Percentiles rank a stretch among this genome's conserved stretches.
Evolutionary conservation across 2,888 invertebrate genomes (phyloP).

Genomic region (Rhopalosiphum nymphaeae): DNA sequence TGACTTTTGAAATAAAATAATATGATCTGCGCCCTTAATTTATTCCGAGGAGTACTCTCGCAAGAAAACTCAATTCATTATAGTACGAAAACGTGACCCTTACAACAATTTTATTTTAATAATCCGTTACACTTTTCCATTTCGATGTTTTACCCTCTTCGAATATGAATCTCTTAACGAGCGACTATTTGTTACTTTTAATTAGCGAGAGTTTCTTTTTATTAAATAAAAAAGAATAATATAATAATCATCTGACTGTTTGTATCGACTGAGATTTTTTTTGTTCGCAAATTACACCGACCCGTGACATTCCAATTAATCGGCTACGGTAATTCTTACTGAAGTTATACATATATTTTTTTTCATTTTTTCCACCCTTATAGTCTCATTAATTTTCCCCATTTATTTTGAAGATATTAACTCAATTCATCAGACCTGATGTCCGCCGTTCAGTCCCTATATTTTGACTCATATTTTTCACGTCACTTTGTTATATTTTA

Average conservation of each 20-base stretch:
- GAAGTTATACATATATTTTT: slow-evolving; percentile 35
- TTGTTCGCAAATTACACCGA: slow-evolving; percentile 40
- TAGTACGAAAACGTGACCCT: slow-evolving; percentile 60
- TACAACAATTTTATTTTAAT: slow-evolving; percentile 57
- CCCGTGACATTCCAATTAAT: slow-evolving; percentile 62
- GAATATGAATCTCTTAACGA: slow-evolving; percentile 40
- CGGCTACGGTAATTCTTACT: slow-evolving; percentile 49
- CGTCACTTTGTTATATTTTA: slow-evolving; percentile 33
- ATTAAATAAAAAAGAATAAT: slow-evolving; percentile 59
- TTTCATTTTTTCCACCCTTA: slow-evolving; percentile 42
- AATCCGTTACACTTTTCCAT: slow-evolving; percentile 57
- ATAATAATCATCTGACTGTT: slow-evolving; percentile 57
- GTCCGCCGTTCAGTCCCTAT: slow-evolving; percentile 3
- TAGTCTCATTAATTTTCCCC: slow-evolving; percentile 60
- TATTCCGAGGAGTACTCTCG: slow-evolving; percentile 33
- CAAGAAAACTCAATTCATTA: slow-evolving; percentile 25
- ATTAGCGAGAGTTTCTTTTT: slow-evolving; percentile 60
- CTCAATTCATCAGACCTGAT: slow-evolving; percentile 52
- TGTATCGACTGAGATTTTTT: slow-evolving; percentile 52
- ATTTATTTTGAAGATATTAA: slow-evolving; percentile 57
- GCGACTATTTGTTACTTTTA: slow-evolving; percentile 64
- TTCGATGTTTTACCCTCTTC: slow-evolving; percentile 56
- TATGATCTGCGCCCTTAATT: slow-evolving; percentile 46
- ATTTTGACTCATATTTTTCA: slow-evolving; percentile 59
- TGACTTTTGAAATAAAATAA: slow-evolving; percentile 47